Percentiles rank a stretch among this genome's conserved stretches.
phyloP scores from a whole-genome alignment of 2,888 invertebrate species.

The Diachrysia chrysitis region DNA sequence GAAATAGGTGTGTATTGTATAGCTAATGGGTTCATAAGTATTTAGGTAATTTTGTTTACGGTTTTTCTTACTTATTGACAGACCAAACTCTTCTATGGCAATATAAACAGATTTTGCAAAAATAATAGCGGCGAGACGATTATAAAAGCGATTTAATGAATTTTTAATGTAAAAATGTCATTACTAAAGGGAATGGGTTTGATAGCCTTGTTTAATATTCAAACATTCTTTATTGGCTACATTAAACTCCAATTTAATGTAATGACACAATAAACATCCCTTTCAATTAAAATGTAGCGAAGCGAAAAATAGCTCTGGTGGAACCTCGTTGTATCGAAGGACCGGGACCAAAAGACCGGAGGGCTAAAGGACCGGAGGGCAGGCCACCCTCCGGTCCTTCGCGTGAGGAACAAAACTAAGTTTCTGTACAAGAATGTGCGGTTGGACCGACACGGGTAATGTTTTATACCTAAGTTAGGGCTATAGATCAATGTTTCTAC shows the following conservation, averaged over 20 bases:
- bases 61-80: background rate
- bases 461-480: conserved; percentile 50
- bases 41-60: background rate
- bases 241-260: conserved; percentile 19
- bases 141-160: background rate
- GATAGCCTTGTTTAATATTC: conserved; percentile 6
- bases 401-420: conserved; percentile 75
- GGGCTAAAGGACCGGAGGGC: conserved; percentile 30
- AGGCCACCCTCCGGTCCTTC: conserved; percentile 52
- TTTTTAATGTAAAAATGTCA: background rate
- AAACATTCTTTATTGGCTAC: conserved; percentile 27
- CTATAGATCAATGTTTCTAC: conserved; percentile 44
- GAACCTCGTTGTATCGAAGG: conserved; percentile 15
- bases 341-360: conserved; percentile 5
- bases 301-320: conserved; percentile 39
- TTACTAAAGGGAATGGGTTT: background rate
- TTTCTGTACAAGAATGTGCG: conserved; percentile 75
- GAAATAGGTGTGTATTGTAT: background rate
- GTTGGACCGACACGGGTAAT: conserved; percentile 59
- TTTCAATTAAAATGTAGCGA: conserved; percentile 53
- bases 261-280: conserved; percentile 39
- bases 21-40: background rate
- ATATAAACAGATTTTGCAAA: background rate
- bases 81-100: background rate
- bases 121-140: background rate